These are phyloP conservation scores for Microctenopoma stevenorrisi DNA, from an alignment of 2,797 vertebrate genomes.

Conservation along the genomic window DNA sequence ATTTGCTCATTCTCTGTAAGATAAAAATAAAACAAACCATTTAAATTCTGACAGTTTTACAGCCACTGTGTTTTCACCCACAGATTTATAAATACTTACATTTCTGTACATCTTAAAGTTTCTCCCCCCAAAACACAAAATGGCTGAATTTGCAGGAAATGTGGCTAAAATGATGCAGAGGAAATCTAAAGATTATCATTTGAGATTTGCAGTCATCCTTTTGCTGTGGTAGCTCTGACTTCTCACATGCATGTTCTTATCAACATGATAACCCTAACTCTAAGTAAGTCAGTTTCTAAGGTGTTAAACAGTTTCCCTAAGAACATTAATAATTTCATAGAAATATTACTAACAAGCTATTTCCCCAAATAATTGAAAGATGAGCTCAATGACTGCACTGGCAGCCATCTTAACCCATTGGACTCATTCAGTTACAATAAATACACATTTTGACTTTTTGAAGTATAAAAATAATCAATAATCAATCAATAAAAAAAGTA, in stretches of 20 bases:
- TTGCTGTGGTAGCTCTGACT: neutral
- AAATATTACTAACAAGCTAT: neutral
- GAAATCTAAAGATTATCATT: neutral
- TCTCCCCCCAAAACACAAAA: neutral
- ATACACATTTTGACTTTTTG: neutral
- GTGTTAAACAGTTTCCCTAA: neutral
- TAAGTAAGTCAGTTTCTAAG: neutral
- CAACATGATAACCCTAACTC: no score
- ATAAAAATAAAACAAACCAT: neutral
- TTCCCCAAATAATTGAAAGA: neutral
- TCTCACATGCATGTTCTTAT: no score
- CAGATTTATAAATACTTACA: neutral
- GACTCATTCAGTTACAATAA: neutral
- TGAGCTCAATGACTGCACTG: neutral
- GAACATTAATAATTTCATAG: neutral
- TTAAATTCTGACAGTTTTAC: neutral
- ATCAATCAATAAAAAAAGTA: no score
- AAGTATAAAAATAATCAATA: slow-evolving; percentile 8
- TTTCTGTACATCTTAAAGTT: neutral
- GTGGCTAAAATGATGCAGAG: neutral
- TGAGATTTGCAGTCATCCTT: neutral
- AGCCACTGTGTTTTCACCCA: neutral
- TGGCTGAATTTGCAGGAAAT: neutral
- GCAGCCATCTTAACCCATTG: neutral
- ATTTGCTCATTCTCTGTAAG: no score